Base-by-base conservation (phyloP, 2,797 vertebrate genomes). In the Sternarchorhynchus goeldii region DNA sequence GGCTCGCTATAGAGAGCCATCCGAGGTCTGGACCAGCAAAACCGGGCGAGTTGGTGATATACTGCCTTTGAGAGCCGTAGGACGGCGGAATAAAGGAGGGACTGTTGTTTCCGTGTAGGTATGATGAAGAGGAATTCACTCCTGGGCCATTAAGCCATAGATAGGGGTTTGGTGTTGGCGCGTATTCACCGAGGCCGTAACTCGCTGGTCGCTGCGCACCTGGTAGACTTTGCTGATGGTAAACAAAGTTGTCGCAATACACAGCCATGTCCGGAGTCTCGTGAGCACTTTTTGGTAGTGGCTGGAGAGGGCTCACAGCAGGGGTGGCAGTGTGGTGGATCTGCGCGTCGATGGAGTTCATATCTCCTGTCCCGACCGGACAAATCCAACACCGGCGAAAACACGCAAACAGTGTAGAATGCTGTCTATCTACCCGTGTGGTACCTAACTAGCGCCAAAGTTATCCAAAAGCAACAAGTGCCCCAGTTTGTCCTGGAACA, bases 1-100 rank as follows among this genome's bases (percentile, higher is more conserved):
- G 97, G 86, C 95, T 95, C 80, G 96, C 94, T 88, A 97, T 92
- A 68, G 96, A 96, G 80, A 98, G 86, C 97, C 97, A 99, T 82
- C 96, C 93, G 83, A 98, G 90, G 83, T 97, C 96, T 2, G 95
- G 92, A 0, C 94, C 94, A 0, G 92, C 92, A 45, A 95, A 93
- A 2, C 93, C 91, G 3, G 91, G 70, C 0, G 94, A 93, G 87
- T 88, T 91, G 4, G 88, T 64, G 0, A 95, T 57, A 85, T 94
- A 94, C 88, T 93, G 94, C 73, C 94, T 90, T 85, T 94, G 94
- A 0, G 94, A 91, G 62, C 94, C 93, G 75, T 94, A 95, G 17
- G 92, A 84, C 2, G 94, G 92, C 66, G 94, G 91, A 77, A 94
- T 92, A 84, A 96, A 93, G 1, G 95, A 90, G 0, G 94, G 73